A percentile compares a stretch with the other conserved stretches of the same genome.
These are phyloP conservation scores for Hyposoter dolosus DNA, from an alignment of 2,888 invertebrate species.

Conservation along the genomic window DNA sequence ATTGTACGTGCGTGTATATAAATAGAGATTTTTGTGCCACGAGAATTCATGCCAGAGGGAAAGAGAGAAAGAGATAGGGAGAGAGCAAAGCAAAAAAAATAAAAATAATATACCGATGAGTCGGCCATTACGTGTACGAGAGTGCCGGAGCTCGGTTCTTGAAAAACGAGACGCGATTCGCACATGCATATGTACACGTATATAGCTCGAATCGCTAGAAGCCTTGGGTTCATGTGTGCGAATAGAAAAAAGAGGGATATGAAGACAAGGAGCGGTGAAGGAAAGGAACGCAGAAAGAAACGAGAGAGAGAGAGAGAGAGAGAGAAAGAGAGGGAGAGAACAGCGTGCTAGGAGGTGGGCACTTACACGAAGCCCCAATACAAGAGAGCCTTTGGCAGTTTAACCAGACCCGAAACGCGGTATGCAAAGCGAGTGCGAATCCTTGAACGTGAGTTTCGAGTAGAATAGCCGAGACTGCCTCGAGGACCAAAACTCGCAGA, in stretches of 20 bases:
- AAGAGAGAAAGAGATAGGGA: constrained; percentile 16
- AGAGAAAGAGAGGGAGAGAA: constrained; percentile 44
- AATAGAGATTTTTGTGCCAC: constrained; percentile 72
- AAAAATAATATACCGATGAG: constrained; percentile 66
- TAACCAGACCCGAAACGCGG: constrained; percentile 69
- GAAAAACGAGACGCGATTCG: constrained; percentile 65
- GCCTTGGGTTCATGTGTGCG: constrained; percentile 37
- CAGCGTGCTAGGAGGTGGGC: constrained; percentile 50
- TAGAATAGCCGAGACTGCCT: constrained; percentile 63
- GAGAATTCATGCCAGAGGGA: constrained; percentile 65
- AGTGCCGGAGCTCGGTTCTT: constrained; percentile 60
- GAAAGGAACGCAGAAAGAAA: constrained; percentile 30
- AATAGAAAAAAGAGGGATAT: constrained; percentile 54
- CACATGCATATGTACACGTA: constrained; percentile 10
- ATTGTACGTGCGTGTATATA: constrained; percentile 56
- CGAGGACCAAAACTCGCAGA: constrained; percentile 53
- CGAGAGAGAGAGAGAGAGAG: constrained; percentile 10
- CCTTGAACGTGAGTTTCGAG: constrained; percentile 75
- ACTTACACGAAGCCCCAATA: constrained; percentile 61
- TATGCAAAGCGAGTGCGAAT: constrained; percentile 73
- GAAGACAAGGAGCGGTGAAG: constrained; percentile 42
- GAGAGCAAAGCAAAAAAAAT: constrained; percentile 35
- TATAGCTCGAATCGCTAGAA: constrained; percentile 60
- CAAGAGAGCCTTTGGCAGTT: constrained; percentile 66
- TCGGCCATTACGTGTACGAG: constrained; percentile 64